Percentiles rank a stretch among this genome's conserved stretches.
Conservation (phyloP, 2,888 invertebrate genomes). For the Drosophila testacea region DNA sequence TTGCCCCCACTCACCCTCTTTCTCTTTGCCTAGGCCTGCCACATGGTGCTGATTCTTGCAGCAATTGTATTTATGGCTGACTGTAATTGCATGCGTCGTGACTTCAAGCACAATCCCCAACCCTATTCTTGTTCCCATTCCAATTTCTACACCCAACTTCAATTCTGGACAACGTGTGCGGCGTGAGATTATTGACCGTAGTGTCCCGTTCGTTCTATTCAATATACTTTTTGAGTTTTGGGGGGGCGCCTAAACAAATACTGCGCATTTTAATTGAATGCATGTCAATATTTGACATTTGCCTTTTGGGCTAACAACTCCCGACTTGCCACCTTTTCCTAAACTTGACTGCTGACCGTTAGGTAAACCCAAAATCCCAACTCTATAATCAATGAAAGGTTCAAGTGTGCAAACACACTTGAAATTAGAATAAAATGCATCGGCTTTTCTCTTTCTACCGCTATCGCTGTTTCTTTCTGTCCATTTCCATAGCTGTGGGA, state of each 20-base stretch:
- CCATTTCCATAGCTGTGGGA: conserved; percentile 54
- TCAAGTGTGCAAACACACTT: conserved; percentile 65
- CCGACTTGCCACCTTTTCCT: neutral
- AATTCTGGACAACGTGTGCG: conserved; percentile 45
- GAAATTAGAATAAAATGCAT: conserved; percentile 76
- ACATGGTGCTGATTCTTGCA: conserved; percentile 64
- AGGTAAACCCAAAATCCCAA: conserved; percentile 48
- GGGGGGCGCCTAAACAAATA: conserved; percentile 68
- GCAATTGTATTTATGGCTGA: conserved; percentile 74
- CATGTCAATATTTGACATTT: conserved; percentile 69
- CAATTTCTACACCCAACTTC: conserved; percentile 11
- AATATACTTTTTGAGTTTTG: conserved; percentile 23
- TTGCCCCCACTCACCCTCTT: neutral
- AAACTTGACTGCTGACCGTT: conserved; percentile 56
- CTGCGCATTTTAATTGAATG: conserved; percentile 61
- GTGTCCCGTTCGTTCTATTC: conserved; percentile 1
- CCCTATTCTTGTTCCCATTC: neutral
- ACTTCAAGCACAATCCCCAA: conserved; percentile 43
- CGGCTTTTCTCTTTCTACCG: neutral
- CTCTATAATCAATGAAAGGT: conserved; percentile 28
- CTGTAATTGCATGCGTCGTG: conserved; percentile 78
- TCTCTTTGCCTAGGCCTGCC: conserved; percentile 2
- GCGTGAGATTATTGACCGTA: conserved; percentile 47
- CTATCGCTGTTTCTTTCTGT: neutral
- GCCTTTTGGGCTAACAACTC: conserved; percentile 8